Conservation (phyloP, 2,113 vertebrate species). For the Pandion haliaetus region DNA sequence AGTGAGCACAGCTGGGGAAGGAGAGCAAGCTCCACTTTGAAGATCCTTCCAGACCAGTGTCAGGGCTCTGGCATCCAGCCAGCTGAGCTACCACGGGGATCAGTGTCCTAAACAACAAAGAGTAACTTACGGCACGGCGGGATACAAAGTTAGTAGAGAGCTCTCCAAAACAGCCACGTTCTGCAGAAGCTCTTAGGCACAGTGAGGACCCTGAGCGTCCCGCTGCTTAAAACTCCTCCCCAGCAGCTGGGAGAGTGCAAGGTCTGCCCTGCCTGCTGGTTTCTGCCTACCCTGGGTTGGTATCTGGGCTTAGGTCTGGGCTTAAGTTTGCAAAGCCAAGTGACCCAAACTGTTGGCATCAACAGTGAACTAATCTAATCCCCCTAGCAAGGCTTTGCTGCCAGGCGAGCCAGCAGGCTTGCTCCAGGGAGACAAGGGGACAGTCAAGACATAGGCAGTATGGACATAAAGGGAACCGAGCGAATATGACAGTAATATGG, state of each 20-base stretch:
- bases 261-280: background rate
- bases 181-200: background rate
- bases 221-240: background rate
- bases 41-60: background rate
- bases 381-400: background rate
- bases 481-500: rapidly evolving
- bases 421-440: background rate
- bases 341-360: background rate
- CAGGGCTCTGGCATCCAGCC: background rate
- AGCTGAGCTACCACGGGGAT: background rate
- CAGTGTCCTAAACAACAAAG: background rate
- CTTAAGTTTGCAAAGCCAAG: background rate
- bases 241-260: background rate
- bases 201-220: background rate
- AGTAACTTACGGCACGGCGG: background rate
- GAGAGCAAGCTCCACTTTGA: background rate
- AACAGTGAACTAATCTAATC: background rate
- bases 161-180: background rate
- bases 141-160: background rate
- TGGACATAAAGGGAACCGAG: background rate
- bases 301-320: background rate
- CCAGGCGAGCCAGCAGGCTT: background rate
- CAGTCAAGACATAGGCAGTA: background rate
- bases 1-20: background rate
- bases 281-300: background rate